Conservation (phyloP, 2,888 invertebrate genomes). For the Sinopyrophorus schimmeli region DNA sequence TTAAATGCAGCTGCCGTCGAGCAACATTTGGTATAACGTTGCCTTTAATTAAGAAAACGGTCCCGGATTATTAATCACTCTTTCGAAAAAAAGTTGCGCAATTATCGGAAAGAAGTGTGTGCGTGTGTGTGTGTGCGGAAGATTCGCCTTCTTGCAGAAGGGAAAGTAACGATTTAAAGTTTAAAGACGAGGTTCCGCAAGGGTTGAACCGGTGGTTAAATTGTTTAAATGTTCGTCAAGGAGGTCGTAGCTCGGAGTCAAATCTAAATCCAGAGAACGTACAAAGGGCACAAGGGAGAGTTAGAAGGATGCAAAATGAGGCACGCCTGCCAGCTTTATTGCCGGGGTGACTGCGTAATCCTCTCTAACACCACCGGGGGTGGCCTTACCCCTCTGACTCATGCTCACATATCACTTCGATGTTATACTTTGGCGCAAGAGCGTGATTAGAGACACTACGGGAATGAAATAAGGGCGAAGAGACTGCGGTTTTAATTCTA, state of each 20-base stretch:
- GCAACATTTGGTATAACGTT: constrained; percentile 31
- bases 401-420: constrained; percentile 32
- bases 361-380: constrained; percentile 32
- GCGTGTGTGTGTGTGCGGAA: too few species aligned
- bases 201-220: too few species aligned
- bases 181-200: too few species aligned
- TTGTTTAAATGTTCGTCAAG: constrained; percentile 24
- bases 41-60: constrained; percentile 31
- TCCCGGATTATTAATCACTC: constrained; percentile 28
- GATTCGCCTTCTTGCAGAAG: too few species aligned
- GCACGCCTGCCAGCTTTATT: constrained; percentile 35
- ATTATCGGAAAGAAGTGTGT: too few species aligned
- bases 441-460: constrained; percentile 28
- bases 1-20: constrained; percentile 33
- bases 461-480: constrained; percentile 24
- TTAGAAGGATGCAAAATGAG: constrained; percentile 32
- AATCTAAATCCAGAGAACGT: constrained; percentile 29
- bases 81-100: constrained; percentile 25
- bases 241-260: constrained; percentile 19
- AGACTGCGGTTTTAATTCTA: constrained; percentile 14
- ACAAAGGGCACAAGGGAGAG: constrained; percentile 32
- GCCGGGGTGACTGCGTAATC: constrained; percentile 34
- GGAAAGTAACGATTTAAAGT: too few species aligned
- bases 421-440: constrained; percentile 30
- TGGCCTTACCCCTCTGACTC: constrained; percentile 31